phyloP scores from a whole-genome alignment of 37 sponge, comb jelly and placozoan genomes.

The Geodia barretti region DNA sequence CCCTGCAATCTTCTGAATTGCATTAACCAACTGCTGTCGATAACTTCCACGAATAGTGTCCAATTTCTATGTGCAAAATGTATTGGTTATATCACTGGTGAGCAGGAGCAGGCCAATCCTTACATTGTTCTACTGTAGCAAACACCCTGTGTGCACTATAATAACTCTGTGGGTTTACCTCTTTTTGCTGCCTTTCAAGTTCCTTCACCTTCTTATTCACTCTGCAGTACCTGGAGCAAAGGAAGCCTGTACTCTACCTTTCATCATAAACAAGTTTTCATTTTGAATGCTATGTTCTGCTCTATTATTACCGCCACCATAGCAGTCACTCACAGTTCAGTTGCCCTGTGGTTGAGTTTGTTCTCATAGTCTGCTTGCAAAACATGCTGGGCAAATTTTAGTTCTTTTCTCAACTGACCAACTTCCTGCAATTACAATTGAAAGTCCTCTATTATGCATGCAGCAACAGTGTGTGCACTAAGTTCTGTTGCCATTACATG shows the following conservation, averaged over 20 bases:
- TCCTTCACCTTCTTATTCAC: constrained; percentile 39
- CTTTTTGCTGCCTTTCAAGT: constrained; percentile 51
- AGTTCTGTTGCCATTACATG: neutral
- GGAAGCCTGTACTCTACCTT: neutral
- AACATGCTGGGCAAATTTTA: constrained; percentile 51
- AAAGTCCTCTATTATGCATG: neutral
- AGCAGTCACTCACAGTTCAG: constrained; percentile 56
- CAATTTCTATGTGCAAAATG: constrained; percentile 31
- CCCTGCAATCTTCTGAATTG: constrained; percentile 69
- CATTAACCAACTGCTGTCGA: constrained; percentile 51
- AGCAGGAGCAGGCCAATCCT: neutral
- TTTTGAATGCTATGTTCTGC: too few species aligned
- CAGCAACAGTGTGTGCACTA: neutral
- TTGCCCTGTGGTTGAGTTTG: constrained; percentile 51
- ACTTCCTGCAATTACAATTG: constrained; percentile 39
- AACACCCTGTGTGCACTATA: too few species aligned
- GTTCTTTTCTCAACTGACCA: constrained; percentile 46
- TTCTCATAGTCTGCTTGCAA: constrained; percentile 68
- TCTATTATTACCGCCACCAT: too few species aligned
- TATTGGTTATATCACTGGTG: neutral
- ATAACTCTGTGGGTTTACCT: constrained; percentile 34
- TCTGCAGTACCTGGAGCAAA: constrained; percentile 25
- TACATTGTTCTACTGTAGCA: too few species aligned
- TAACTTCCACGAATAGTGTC: constrained; percentile 60
- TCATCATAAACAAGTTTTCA: too few species aligned